Percentiles rank a stretch among this genome's conserved stretches.
Conservation (phyloP, 1,140 invertebrate species). For the Drosophila pallidifrons region DNA sequence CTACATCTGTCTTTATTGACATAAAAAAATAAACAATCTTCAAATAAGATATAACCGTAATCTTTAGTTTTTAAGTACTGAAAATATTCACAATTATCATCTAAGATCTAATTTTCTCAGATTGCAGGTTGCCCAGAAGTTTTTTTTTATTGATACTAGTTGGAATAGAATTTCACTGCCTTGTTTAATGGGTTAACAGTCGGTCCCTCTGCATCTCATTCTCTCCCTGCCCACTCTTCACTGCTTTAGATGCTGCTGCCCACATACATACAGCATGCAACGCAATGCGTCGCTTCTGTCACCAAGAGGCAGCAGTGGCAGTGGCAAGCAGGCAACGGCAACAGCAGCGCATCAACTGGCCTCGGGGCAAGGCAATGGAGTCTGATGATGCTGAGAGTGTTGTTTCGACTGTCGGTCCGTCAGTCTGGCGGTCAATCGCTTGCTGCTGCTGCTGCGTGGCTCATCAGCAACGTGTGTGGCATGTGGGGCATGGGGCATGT, state of each 20-base stretch:
- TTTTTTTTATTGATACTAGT: too few relatives aligned
- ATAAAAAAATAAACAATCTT: too few relatives aligned
- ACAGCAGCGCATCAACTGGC: constrained; percentile 27
- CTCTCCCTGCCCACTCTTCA: background rate
- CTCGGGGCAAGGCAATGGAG: constrained; percentile 19
- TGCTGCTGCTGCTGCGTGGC: constrained; percentile 29
- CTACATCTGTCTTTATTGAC: too few relatives aligned
- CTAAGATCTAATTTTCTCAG: background rate
- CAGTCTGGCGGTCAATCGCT: constrained; percentile 4
- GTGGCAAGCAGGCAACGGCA: too few relatives aligned
- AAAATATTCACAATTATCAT: too few relatives aligned
- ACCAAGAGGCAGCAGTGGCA: background rate
- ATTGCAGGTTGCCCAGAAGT: too few relatives aligned
- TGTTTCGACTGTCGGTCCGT: background rate
- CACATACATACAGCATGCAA: constrained; percentile 30
- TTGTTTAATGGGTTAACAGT: constrained; percentile 38
- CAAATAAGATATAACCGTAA: too few relatives aligned
- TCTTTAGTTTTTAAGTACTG: too few relatives aligned
- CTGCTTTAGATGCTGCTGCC: constrained; percentile 10
- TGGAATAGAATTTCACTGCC: too few relatives aligned
- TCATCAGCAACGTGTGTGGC: constrained; percentile 69
- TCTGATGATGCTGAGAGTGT: constrained; percentile 6
- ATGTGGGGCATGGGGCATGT: constrained; percentile 21
- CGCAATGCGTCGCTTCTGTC: constrained; percentile 34
- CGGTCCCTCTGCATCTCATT: background rate